Base-by-base conservation (phyloP, 2,113 vertebrate species). In the Nycticryphes semicollaris region DNA sequence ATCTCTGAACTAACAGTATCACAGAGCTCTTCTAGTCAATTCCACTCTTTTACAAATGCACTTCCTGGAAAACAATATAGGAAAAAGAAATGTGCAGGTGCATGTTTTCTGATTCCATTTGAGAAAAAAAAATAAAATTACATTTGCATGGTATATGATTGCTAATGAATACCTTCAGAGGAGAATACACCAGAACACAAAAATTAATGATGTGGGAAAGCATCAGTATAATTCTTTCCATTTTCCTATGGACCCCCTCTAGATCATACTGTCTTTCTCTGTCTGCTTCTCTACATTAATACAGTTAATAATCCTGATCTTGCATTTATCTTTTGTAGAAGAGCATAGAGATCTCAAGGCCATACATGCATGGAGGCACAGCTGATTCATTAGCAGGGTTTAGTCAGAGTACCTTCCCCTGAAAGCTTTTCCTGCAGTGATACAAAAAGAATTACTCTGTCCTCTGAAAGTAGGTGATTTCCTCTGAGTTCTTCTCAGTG, bases 261-360 rank as follows among this genome's bases (percentile, higher is more conserved):
- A 90, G 37, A 81, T 91, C 82, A 83, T n/a, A 16, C n/a, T 1
- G 3, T 86, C n/a, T 88, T 94, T 70, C 83, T 88, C 67, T 93
- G 59, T 60, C 47, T 0, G 4, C 35, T 83, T 68, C 82, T 93
- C 59, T 87, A 94, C 76, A 94, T 94, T 90, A 92, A 80, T 87
- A 21, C 70, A 73, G 84, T 91, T 91, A 96, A 95, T 94, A 94
- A 80, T 83, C 87, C 89, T 76, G 45, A 92, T 95, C 64, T 88
- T 6, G 2, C 79, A 90, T 94, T 96, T 83, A 88, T 95, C 73
- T 94, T 84, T 59, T 78, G 56, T 53, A 60, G 80, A 81, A 87
- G 24, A 73, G 27, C 69, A 27, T 7, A 60, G 25, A 81, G 69
- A 57, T 78, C 62, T 95, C 76, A 94, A 92, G 86, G 83, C 90